phyloP scores from a whole-genome alignment of 2,113 vertebrate genomes.

The Ascaphus truei region DNA sequence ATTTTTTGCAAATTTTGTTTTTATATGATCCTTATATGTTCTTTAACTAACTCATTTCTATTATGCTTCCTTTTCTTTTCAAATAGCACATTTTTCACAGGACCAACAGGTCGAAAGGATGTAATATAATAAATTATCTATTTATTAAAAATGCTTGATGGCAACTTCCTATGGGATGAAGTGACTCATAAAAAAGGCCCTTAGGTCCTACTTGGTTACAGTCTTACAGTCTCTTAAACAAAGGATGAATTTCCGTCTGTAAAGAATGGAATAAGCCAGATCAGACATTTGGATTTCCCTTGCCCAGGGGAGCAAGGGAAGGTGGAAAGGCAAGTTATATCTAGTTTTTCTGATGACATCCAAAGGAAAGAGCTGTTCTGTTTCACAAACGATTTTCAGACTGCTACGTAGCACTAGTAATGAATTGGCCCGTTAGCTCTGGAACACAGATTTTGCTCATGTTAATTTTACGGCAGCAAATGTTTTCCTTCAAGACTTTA shows the following conservation, averaged over 20 bases:
- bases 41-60: no score
- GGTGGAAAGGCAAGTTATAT: neutral
- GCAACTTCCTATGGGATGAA: constrained; percentile 41
- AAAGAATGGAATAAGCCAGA: constrained; percentile 43
- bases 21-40: no score
- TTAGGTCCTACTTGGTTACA: constrained; percentile 38
- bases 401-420: neutral
- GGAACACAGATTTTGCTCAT: constrained; percentile 35
- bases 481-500: constrained; percentile 37
- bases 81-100: neutral
- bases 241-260: constrained; percentile 43
- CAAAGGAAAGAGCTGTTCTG: constrained; percentile 2
- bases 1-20: no score
- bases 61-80: neutral
- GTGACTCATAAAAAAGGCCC: constrained; percentile 44
- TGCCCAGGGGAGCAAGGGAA: constrained; percentile 19
- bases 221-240: constrained; percentile 43
- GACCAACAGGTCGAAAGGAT: neutral
- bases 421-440: constrained; percentile 36
- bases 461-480: constrained; percentile 30
- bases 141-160: constrained; percentile 52
- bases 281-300: constrained; percentile 35
- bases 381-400: neutral
- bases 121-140: constrained; percentile 35
- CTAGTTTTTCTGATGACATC: constrained; percentile 14